phyloP scores from a whole-genome alignment of 2,797 vertebrate genomes.

The Nyctalus aviator region DNA sequence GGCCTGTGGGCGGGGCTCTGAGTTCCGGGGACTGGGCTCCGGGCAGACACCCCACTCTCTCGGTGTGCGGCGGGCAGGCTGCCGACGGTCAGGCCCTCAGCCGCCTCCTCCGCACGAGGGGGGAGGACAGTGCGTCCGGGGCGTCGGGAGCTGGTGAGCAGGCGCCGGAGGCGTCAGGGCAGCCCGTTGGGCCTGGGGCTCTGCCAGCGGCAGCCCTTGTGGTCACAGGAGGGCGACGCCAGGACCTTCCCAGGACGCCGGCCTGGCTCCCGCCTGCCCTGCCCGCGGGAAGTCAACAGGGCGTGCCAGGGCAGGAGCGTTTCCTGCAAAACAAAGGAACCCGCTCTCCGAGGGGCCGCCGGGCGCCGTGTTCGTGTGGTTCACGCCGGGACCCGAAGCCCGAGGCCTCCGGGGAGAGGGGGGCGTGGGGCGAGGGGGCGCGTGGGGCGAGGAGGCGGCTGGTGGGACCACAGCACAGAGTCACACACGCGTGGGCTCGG shows the following conservation, averaged over 20 bases:
- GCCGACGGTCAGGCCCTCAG: neutral
- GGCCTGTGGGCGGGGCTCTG: rapidly evolving
- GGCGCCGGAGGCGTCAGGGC: rapidly evolving
- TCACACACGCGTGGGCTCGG: rapidly evolving
- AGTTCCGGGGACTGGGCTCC: rapidly evolving
- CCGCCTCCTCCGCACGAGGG: neutral
- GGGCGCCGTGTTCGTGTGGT: rapidly evolving
- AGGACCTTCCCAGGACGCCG: neutral
- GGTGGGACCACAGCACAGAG: rapidly evolving
- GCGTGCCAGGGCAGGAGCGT: neutral
- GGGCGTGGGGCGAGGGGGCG: rapidly evolving
- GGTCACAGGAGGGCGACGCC: rapidly evolving
- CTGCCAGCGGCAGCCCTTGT: neutral
- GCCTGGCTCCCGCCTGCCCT: neutral
- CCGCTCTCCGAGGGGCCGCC: neutral
- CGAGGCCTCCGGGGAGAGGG: neutral
- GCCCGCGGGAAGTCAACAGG: neutral
- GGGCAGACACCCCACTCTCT: neutral
- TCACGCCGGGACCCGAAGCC: neutral
- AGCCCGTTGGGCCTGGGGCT: rapidly evolving
- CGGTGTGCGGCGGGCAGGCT: neutral
- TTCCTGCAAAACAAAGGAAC: conserved; percentile 25
- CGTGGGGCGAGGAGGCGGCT: rapidly evolving
- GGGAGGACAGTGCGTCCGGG: neutral
- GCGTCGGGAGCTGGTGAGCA: rapidly evolving